These are phyloP conservation scores for Muraenolepis orangiensis DNA, from an alignment of 2,797 vertebrate species.

Conservation along the genomic window DNA sequence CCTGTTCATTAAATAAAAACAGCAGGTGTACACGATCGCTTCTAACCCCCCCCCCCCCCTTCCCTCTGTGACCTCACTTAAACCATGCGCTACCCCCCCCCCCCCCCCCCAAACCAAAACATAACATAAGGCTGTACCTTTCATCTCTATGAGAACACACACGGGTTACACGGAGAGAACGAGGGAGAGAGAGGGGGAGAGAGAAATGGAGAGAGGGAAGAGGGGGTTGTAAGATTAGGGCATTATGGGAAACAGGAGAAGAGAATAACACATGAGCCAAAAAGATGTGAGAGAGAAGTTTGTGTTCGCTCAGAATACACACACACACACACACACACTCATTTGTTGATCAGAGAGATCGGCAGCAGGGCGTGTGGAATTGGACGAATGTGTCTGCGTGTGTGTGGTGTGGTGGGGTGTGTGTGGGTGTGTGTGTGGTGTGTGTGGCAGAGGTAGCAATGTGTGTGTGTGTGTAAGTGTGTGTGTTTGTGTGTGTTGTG, in stretches of 20 bases:
- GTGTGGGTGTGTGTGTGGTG: neutral
- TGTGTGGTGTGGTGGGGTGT: neutral
- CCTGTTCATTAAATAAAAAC: constrained; percentile 66
- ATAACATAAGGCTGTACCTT: constrained; percentile 26
- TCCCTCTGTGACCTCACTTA: constrained; percentile 27
- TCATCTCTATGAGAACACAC: constrained; percentile 39
- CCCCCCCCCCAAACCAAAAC: constrained; percentile 41
- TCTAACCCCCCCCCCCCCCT: constrained; percentile 51
- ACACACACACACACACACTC: too few species aligned
- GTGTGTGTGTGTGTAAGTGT: too few species aligned
- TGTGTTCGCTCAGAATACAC: too few species aligned
- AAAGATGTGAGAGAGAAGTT: neutral
- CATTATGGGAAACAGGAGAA: neutral
- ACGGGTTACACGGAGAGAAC: neutral
- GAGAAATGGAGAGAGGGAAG: neutral
- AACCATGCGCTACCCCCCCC: constrained; percentile 1
- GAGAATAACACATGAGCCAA: neutral
- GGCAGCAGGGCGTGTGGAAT: neutral
- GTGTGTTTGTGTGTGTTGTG: too few species aligned
- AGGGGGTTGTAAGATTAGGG: neutral
- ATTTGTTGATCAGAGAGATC: neutral
- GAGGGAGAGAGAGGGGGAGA: constrained; percentile 24
- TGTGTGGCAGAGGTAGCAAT: too few species aligned
- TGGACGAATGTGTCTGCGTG: neutral
- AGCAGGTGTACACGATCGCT: constrained; percentile 70